Evolutionary conservation across 2,113 vertebrate species (phyloP).

Genomic region (Progne subis): DNA sequence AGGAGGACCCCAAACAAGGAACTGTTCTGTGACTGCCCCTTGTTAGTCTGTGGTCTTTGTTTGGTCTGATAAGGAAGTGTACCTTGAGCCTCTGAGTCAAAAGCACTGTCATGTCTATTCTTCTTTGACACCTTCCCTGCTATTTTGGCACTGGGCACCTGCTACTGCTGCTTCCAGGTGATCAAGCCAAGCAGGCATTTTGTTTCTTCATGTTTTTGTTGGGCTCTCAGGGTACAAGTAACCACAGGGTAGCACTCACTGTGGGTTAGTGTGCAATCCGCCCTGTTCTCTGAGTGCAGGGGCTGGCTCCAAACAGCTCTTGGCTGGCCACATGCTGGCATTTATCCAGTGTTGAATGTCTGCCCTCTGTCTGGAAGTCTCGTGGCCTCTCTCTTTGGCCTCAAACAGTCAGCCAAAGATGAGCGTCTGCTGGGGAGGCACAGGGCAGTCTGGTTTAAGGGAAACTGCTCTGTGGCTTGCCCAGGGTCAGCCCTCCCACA

Average conservation of each 20-base stretch:
- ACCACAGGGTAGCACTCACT: neutral
- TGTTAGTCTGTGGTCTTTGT: neutral
- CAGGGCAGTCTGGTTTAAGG: neutral
- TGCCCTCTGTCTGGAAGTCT: constrained; percentile 17
- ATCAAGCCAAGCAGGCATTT: neutral
- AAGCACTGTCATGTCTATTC: rapidly evolving
- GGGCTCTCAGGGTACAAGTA: neutral
- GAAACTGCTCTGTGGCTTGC: neutral
- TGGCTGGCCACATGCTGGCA: constrained; percentile 14
- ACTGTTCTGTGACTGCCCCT: rapidly evolving
- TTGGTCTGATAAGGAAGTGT: neutral
- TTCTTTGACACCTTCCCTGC: neutral
- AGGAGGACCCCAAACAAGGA: neutral
- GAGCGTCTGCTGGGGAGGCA: neutral
- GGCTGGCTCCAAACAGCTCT: neutral
- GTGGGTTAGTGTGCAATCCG: neutral
- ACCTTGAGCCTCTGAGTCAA: rapidly evolving
- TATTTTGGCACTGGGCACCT: neutral
- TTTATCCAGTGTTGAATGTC: neutral
- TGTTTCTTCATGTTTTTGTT: neutral
- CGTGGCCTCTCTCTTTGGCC: neutral
- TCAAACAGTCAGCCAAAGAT: neutral
- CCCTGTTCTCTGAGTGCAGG: neutral
- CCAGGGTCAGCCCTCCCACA: neutral
- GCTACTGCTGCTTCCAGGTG: neutral